Percentiles rank a stretch among this genome's conserved stretches.
Conservation (phyloP, 2,113 vertebrate genomes). For the Archilochus colubris region DNA sequence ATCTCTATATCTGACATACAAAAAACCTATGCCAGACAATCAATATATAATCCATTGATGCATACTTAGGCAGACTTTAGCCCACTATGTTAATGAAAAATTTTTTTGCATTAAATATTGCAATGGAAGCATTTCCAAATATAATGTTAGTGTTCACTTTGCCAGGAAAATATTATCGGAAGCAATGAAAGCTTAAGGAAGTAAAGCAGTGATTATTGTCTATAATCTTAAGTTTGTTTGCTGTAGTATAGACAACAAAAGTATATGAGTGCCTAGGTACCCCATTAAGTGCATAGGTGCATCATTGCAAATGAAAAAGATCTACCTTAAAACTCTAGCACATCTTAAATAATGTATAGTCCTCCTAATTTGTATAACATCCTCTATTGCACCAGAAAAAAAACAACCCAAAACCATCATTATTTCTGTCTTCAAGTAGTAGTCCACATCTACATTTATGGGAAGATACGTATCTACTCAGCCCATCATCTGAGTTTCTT, state of each 20-base stretch:
- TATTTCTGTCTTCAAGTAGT: background rate
- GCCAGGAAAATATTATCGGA: background rate
- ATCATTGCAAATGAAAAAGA: background rate
- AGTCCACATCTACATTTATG: background rate
- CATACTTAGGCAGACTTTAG: background rate
- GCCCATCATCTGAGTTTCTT: background rate
- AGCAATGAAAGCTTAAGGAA: background rate
- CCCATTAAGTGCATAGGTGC: background rate
- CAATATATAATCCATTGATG: background rate
- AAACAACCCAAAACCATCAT: fast-evolving
- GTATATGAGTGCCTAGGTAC: background rate
- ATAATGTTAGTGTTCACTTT: background rate
- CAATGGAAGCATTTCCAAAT: background rate
- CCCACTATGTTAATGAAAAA: background rate
- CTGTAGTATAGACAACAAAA: background rate
- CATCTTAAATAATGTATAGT: background rate
- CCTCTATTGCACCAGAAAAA: background rate
- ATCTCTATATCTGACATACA: background rate
- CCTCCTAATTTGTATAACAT: background rate
- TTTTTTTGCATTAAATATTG: background rate
- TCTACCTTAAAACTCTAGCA: background rate
- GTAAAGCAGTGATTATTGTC: background rate
- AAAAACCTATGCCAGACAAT: background rate
- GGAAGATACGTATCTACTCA: background rate
- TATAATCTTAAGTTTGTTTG: background rate